Conservation (phyloP, 92 coral and sea anemone genomes). For the Siderastrea radians region DNA sequence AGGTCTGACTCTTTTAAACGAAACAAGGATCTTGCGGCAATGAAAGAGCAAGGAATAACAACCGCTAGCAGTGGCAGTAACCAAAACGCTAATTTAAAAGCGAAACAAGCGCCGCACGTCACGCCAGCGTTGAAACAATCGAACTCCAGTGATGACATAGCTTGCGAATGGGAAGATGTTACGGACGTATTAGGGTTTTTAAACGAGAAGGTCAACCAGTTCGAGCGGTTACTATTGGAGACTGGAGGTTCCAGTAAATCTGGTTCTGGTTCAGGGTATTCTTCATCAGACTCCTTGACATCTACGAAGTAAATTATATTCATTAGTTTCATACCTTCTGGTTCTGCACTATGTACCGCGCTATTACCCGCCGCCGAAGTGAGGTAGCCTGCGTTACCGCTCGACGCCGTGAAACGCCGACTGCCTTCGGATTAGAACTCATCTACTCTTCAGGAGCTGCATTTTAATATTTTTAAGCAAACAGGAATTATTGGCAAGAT, state of each 20-base stretch:
- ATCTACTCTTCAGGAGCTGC: not conserved
- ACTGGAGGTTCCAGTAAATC: conserved; percentile 81
- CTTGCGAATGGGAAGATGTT: conserved; percentile 91
- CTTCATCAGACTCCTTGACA: conserved; percentile 87
- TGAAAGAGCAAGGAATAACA: conserved; percentile 69
- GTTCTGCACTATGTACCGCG: too few relatives aligned
- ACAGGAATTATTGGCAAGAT: conserved; percentile 19
- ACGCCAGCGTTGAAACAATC: conserved; percentile 54
- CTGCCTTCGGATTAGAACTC: not conserved
- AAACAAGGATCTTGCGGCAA: conserved; percentile 67
- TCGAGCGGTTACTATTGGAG: conserved; percentile 86
- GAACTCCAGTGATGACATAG: conserved; percentile 72
- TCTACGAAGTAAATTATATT: conserved; percentile 36
- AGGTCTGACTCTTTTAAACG: conserved; percentile 89
- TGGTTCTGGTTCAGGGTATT: conserved; percentile 74
- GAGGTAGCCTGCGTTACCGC: not conserved
- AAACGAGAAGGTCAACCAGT: conserved; percentile 92
- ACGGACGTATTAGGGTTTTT: conserved; percentile 91
- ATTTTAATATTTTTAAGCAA: not conserved
- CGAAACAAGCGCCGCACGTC: conserved; percentile 45
- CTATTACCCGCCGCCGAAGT: too few relatives aligned
- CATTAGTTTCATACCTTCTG: too few relatives aligned
- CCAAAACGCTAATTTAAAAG: conserved; percentile 35
- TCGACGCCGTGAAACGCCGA: not conserved
- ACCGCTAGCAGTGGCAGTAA: conserved; percentile 4